phyloP scores from a whole-genome alignment of 1,140 invertebrate species.

The Mamestra configurata region DNA sequence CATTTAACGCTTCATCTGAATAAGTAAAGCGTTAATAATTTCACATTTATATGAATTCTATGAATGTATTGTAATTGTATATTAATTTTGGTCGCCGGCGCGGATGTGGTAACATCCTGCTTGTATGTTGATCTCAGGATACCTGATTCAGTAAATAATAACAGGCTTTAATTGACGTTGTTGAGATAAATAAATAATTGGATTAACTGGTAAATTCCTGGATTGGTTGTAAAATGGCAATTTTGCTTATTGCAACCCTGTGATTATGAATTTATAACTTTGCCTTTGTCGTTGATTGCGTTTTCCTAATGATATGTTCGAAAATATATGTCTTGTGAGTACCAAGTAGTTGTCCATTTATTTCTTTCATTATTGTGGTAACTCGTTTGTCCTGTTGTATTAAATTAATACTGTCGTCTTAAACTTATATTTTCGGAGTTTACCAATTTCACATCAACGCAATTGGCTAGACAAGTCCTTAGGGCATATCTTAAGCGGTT shows the following conservation, averaged over 20 bases:
- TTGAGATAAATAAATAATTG: constrained; percentile 9
- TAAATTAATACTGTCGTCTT: not conserved
- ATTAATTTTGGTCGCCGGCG: constrained; percentile 9
- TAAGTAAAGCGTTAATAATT: constrained; percentile 32
- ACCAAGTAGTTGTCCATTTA: not conserved
- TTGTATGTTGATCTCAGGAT: not conserved
- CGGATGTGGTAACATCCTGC: constrained; percentile 16
- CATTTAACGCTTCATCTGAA: constrained; percentile 34
- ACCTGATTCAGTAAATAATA: not conserved
- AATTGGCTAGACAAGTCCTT: not conserved
- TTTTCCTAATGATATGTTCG: not conserved
- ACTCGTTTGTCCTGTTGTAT: not conserved
- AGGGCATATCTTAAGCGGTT: constrained; percentile 1
- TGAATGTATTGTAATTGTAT: constrained; percentile 17
- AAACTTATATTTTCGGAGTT: not conserved
- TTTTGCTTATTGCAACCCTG: not conserved
- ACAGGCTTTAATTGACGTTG: not conserved
- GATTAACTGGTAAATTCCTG: not conserved
- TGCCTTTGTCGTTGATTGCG: not conserved
- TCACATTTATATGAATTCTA: constrained; percentile 37
- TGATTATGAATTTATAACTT: constrained; percentile 23
- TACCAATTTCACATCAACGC: not conserved
- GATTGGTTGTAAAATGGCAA: not conserved
- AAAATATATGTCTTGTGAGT: not conserved
- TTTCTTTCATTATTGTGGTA: not conserved